Conservation (phyloP, 2,888 invertebrate genomes). For the Halocaridina rubra region DNA sequence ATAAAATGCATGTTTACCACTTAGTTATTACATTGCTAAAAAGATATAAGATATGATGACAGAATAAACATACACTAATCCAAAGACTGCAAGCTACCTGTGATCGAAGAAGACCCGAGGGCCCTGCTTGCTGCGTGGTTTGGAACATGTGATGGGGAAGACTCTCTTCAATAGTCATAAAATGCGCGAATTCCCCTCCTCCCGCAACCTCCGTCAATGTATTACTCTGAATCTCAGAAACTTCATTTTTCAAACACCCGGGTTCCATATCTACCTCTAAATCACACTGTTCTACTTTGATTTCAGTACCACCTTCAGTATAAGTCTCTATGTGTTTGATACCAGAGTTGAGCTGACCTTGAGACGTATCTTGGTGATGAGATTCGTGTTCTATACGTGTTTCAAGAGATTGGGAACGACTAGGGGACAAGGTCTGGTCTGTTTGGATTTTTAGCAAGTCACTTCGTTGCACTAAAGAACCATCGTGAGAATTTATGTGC, state of each 20-base stretch:
- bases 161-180: slow-evolving; percentile 28
- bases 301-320: not conserved
- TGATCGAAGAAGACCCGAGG: slow-evolving; percentile 23
- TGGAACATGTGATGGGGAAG: slow-evolving; percentile 33
- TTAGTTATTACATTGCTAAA: too few relatives aligned
- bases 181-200: slow-evolving; percentile 26
- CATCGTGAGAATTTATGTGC: not conserved
- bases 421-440: not conserved
- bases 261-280: slow-evolving; percentile 25
- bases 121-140: slow-evolving; percentile 18
- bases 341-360: not conserved
- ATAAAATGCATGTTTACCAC: too few relatives aligned
- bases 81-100: too few relatives aligned
- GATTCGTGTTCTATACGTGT: not conserved
- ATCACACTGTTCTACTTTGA: slow-evolving; percentile 39
- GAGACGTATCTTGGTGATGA: not conserved
- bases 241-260: slow-evolving; percentile 25
- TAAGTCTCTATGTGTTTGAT: not conserved
- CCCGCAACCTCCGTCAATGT: not conserved
- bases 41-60: too few relatives aligned
- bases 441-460: not conserved
- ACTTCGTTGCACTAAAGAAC: not conserved
- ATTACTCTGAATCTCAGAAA: not conserved
- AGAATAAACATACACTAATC: too few relatives aligned
- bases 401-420: not conserved